Evolutionary conservation across 64 coral and sea anemone genomes (phyloP).

Genomic region (Porites lutea): DNA sequence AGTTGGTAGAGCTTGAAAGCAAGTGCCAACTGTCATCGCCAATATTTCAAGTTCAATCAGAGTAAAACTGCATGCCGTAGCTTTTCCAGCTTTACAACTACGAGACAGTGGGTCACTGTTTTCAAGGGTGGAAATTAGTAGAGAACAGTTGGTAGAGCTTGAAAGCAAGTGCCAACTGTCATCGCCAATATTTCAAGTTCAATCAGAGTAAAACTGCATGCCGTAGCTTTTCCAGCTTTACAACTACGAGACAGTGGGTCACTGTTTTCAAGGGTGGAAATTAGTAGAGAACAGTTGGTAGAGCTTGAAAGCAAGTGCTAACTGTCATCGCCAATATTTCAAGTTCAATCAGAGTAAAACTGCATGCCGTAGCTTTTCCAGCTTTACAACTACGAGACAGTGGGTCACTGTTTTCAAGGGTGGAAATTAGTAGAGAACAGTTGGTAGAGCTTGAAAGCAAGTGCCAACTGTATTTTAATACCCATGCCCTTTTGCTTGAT

Average conservation of each 20-base stretch:
- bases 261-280: conserved; percentile 72
- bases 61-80: conserved; percentile 68
- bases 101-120: conserved; percentile 70
- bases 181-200: conserved; percentile 35
- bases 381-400: conserved; percentile 68
- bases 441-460: conserved; percentile 39
- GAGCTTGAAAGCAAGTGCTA: conserved; percentile 53
- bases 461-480: conserved; percentile 79
- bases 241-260: conserved; percentile 63
- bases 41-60: conserved; percentile 45
- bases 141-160: conserved; percentile 50
- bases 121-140: conserved; percentile 73
- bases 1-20: conserved; percentile 38
- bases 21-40: conserved; percentile 50
- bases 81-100: conserved; percentile 75
- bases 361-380: conserved; percentile 73
- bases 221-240: conserved; percentile 76
- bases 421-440: conserved; percentile 66
- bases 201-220: conserved; percentile 65
- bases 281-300: conserved; percentile 58
- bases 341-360: conserved; percentile 54
- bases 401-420: conserved; percentile 72
- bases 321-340: conserved; percentile 39
- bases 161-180: conserved; percentile 48
- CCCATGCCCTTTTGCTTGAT: conserved; percentile 66